These are phyloP conservation scores for Varroa destructor DNA, from an alignment of 1,140 invertebrate genomes.

Conservation along the genomic window DNA sequence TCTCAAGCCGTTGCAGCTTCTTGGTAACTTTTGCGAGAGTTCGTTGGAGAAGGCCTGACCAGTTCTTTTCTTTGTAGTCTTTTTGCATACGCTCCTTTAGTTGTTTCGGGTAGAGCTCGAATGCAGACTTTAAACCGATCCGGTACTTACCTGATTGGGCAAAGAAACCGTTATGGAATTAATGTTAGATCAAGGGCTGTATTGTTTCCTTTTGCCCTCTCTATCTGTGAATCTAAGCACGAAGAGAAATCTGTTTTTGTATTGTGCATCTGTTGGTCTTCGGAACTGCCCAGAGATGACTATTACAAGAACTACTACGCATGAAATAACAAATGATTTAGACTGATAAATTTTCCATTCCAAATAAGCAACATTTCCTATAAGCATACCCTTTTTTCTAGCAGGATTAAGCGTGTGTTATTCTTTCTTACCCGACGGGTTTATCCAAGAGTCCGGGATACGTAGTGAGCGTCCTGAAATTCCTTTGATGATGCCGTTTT, in stretches of 20 bases:
- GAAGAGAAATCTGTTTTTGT: no score
- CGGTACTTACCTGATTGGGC: slow-evolving; percentile 36
- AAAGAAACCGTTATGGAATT: neutral
- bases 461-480: slow-evolving; percentile 59
- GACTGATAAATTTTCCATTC: no score
- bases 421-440: slow-evolving; percentile 52
- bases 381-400: no score
- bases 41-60: slow-evolving; percentile 67
- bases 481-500: slow-evolving; percentile 63
- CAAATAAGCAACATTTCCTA: no score
- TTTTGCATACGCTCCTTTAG: slow-evolving; percentile 66
- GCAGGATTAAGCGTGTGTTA: no score
- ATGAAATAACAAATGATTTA: no score
- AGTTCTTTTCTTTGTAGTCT: slow-evolving; percentile 64
- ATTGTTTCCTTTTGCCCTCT: no score
- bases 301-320: no score
- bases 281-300: no score
- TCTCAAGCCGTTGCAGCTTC: slow-evolving; percentile 51
- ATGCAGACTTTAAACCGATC: slow-evolving; percentile 69
- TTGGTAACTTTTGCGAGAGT: slow-evolving; percentile 58
- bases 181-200: no score
- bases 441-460: slow-evolving; percentile 69
- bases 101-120: slow-evolving; percentile 68
- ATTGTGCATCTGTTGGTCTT: no score
- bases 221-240: no score